These are phyloP conservation scores for Muscina levida DNA, from an alignment of 2,888 invertebrate species.

Conservation along the genomic window DNA sequence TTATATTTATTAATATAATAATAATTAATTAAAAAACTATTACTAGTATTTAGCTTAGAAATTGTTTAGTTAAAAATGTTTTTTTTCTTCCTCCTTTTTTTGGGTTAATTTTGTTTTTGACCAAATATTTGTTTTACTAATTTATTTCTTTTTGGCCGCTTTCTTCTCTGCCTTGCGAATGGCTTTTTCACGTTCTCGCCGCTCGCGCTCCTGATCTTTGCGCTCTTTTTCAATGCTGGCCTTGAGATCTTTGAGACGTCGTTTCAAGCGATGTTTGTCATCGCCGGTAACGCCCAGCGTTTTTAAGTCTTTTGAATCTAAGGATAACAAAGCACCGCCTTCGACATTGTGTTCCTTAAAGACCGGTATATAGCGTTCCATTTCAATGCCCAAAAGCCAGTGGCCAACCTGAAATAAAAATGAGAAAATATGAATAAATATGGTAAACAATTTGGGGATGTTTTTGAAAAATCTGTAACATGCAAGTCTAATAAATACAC, in stretches of 20 bases:
- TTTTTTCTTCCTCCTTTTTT: constrained; percentile 40
- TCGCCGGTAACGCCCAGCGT: constrained; percentile 88
- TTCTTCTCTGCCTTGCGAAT: constrained; percentile 92
- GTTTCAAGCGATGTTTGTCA: constrained; percentile 90
- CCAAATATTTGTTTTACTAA: constrained; percentile 65
- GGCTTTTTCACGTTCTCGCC: constrained; percentile 90
- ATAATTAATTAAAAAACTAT: constrained; percentile 49
- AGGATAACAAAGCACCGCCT: constrained; percentile 89
- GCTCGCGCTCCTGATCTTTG: constrained; percentile 90
- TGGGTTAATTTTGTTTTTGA: constrained; percentile 7
- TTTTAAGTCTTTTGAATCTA: constrained; percentile 96
- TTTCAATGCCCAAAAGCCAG: constrained; percentile 90
- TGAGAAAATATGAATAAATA: background rate
- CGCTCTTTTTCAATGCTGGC: constrained; percentile 86
- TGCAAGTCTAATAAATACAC: too few relatives aligned
- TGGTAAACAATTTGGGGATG: background rate
- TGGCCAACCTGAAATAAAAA: constrained; percentile 88
- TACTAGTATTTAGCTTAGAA: constrained; percentile 56
- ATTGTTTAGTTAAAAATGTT: constrained; percentile 52
- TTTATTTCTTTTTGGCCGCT: constrained; percentile 84
- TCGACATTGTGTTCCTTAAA: constrained; percentile 94
- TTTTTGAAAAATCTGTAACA: background rate
- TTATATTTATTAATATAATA: constrained; percentile 4
- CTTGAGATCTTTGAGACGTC: constrained; percentile 91
- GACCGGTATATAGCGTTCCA: constrained; percentile 93